Evolutionary conservation across 2,797 vertebrate genomes (phyloP).

Genomic region (Mus spretus): DNA sequence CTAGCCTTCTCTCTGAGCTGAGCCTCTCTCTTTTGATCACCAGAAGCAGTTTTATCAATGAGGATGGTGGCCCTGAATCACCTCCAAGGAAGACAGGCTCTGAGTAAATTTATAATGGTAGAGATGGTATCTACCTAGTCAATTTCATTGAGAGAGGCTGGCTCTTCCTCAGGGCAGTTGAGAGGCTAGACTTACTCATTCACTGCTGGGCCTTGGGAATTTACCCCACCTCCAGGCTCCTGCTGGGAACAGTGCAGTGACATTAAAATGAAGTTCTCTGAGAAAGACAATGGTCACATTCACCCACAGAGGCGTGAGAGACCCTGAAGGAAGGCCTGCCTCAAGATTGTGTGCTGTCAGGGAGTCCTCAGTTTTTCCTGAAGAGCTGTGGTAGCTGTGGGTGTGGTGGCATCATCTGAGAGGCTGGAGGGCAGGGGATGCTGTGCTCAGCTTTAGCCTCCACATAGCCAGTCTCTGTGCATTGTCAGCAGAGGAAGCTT

Average conservation of each 20-base stretch:
- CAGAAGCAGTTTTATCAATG: slow-evolving; percentile 40
- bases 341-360: too few species aligned
- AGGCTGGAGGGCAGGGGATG: background rate
- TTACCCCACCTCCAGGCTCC: background rate
- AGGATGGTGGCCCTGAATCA: background rate
- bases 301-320: background rate
- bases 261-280: slow-evolving; percentile 64
- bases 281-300: slow-evolving; percentile 51
- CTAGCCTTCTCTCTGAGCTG: background rate
- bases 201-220: background rate
- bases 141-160: slow-evolving; percentile 37
- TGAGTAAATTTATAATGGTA: slow-evolving; percentile 19
- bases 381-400: background rate
- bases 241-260: slow-evolving; percentile 61
- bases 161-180: background rate
- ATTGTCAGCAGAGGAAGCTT: background rate
- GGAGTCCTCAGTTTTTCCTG: background rate
- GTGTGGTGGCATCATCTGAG: background rate
- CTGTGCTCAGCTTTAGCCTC: background rate
- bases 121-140: background rate
- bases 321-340: background rate
- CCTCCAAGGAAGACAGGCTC: background rate
- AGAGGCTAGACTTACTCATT: background rate
- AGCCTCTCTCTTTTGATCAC: background rate
- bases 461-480: background rate